These are phyloP conservation scores for Choloepus didactylus DNA, from an alignment of 2,797 vertebrate genomes.

Conservation along the genomic window DNA sequence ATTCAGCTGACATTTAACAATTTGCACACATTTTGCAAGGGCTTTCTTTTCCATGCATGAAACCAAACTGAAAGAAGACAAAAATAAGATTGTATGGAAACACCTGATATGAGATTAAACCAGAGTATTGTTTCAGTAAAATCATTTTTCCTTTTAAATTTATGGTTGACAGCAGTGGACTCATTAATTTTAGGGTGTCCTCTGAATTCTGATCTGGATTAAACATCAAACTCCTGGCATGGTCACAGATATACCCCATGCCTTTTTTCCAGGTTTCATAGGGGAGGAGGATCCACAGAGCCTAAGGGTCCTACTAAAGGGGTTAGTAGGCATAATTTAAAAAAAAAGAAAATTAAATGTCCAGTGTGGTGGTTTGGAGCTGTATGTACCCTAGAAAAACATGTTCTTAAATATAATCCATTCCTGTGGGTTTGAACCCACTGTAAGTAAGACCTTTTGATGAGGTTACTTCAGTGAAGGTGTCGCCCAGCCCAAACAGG, in stretches of 20 bases:
- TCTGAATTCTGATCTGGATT: not conserved
- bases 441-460: too few relatives aligned
- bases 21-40: slow-evolving; percentile 79
- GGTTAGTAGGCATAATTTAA: not conserved
- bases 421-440: too few relatives aligned
- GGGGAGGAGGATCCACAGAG: not conserved
- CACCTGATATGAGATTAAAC: slow-evolving; percentile 31
- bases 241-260: not conserved
- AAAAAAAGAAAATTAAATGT: not conserved
- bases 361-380: not conserved
- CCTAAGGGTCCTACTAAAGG: too few relatives aligned
- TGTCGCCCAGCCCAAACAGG: too few relatives aligned
- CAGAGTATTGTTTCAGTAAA: not conserved
- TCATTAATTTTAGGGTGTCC: not conserved
- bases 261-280: not conserved
- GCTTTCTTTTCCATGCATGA: slow-evolving; percentile 55
- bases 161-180: not conserved
- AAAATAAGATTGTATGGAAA: slow-evolving; percentile 69
- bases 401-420: too few relatives aligned
- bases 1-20: slow-evolving; percentile 84
- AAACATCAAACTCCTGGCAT: not conserved
- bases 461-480: too few relatives aligned
- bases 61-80: slow-evolving; percentile 74
- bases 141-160: slow-evolving; percentile 25
- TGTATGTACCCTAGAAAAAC: too few relatives aligned